Evolutionary conservation across 1,140 invertebrate genomes (phyloP).

Genomic region (Hyles vespertilio): DNA sequence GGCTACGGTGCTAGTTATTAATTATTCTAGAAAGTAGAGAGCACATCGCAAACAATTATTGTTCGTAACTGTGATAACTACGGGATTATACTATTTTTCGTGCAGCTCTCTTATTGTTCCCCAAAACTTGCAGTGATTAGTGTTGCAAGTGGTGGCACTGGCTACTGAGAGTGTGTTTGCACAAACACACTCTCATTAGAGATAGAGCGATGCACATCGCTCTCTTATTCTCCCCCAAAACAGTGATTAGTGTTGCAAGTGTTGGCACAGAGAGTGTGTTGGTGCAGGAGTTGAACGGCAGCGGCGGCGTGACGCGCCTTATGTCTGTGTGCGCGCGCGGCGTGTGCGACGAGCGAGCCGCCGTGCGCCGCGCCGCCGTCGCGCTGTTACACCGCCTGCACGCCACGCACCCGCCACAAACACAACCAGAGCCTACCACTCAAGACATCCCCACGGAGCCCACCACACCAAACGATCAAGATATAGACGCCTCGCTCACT

Average conservation of each 20-base stretch:
- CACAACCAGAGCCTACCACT: background rate
- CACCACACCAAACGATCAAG: no score
- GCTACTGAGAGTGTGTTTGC: no score
- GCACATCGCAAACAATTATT: no score
- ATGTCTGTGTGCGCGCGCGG: conserved; percentile 43
- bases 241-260: background rate
- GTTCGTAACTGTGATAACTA: no score
- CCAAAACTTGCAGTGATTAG: background rate
- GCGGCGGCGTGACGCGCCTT: conserved; percentile 41
- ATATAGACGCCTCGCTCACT: no score
- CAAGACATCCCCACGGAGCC: background rate
- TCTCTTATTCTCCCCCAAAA: no score
- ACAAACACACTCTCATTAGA: no score
- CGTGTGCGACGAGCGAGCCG: conserved; percentile 61
- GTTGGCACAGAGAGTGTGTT: background rate
- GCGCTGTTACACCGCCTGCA: conserved; percentile 46
- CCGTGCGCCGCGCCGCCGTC: conserved; percentile 49
- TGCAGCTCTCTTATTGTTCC: no score
- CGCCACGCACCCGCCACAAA: conserved; percentile 1
- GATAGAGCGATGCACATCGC: no score
- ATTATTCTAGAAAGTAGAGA: no score
- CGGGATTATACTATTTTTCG: no score
- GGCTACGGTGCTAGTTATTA: no score
- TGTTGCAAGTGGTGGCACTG: background rate
- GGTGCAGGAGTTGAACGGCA: conserved; percentile 45